Evolutionary conservation across 2,888 invertebrate genomes (phyloP).

Genomic region (Latheticus oryzae): DNA sequence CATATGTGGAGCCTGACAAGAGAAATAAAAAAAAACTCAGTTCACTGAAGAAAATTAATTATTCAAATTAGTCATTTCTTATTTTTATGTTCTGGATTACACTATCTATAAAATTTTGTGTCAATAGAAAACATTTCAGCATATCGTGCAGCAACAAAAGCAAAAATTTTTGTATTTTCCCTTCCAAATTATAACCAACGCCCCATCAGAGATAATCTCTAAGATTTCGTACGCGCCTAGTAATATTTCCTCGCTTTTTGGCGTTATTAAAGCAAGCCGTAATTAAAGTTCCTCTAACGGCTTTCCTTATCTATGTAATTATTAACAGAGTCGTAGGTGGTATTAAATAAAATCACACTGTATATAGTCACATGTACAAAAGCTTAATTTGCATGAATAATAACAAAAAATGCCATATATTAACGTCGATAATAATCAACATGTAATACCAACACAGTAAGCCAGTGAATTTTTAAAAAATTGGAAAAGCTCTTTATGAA

Average conservation of each 20-base stretch:
- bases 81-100: too few species aligned
- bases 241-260: slow-evolving; percentile 34
- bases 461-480: slow-evolving; percentile 6
- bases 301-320: slow-evolving; percentile 37
- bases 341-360: slow-evolving; percentile 63
- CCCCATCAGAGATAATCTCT: slow-evolving; percentile 20
- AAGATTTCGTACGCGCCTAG: slow-evolving; percentile 29
- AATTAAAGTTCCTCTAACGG: slow-evolving; percentile 37
- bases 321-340: slow-evolving; percentile 52
- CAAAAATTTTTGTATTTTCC: too few species aligned
- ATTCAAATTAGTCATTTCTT: too few species aligned
- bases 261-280: slow-evolving; percentile 33
- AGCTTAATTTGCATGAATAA: slow-evolving; percentile 64
- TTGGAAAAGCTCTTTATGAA: neutral
- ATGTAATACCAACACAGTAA: slow-evolving; percentile 47
- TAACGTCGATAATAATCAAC: slow-evolving; percentile 61
- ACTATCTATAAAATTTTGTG: too few species aligned
- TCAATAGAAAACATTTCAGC: too few species aligned
- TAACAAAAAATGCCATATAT: slow-evolving; percentile 63
- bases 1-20: too few species aligned
- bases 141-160: too few species aligned
- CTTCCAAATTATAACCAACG: slow-evolving; percentile 35
- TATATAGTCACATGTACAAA: slow-evolving; percentile 61
- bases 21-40: too few species aligned
- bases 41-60: too few species aligned